phyloP scores from a whole-genome alignment of 1,140 invertebrate species.

The Drosophila paulistorum region DNA sequence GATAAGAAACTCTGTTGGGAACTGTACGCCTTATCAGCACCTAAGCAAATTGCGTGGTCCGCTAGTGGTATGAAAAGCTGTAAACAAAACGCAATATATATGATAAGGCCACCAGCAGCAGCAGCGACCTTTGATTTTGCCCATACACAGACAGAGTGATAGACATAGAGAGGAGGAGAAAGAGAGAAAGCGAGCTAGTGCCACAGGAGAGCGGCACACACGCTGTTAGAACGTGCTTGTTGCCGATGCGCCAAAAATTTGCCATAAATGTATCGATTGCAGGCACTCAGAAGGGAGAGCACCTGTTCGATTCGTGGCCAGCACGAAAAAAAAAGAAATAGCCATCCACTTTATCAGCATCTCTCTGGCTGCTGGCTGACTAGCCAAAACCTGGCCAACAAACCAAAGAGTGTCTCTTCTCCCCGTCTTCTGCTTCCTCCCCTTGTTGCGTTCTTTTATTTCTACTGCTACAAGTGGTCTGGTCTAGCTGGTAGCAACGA shows the following conservation, averaged over 20 bases:
- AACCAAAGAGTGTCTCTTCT: conserved; percentile 28
- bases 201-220: conserved; percentile 23
- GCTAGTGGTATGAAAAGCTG: conserved; percentile 37
- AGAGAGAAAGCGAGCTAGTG: background rate
- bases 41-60: conserved; percentile 68
- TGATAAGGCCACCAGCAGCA: conserved; percentile 42
- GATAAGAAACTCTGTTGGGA: background rate
- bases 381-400: conserved; percentile 44
- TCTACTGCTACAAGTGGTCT: conserved; percentile 27
- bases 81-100: conserved; percentile 67
- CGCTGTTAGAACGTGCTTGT: conserved; percentile 55
- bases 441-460: background rate
- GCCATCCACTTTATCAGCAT: conserved; percentile 72
- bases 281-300: conserved; percentile 33
- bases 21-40: conserved; percentile 49
- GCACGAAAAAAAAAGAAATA: conserved; percentile 19
- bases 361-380: conserved; percentile 39
- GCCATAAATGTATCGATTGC: conserved; percentile 68
- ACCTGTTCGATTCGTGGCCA: conserved; percentile 56
- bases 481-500: conserved; percentile 48
- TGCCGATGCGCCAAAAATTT: conserved; percentile 20
- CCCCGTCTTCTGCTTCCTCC: background rate
- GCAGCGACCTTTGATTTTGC: conserved; percentile 26
- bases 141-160: conserved; percentile 10
- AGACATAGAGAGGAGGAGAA: background rate